A percentile compares a stretch with the other conserved stretches of the same genome.
phyloP scores from a whole-genome alignment of 2,888 invertebrate species.

The Phortica okadai region DNA sequence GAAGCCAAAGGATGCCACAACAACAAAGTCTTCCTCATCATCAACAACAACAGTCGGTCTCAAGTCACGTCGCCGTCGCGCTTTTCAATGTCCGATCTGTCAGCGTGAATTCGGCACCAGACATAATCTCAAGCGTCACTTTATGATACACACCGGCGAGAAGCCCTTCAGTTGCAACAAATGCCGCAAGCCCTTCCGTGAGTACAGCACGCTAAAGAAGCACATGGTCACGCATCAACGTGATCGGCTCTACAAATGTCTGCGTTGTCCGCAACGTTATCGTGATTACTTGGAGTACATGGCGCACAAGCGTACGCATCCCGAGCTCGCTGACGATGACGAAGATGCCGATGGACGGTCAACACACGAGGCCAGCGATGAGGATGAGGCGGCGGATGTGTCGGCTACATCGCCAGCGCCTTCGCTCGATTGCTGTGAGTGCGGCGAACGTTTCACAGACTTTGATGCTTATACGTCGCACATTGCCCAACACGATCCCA shows the following conservation, averaged over 20 bases:
- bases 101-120: slow-evolving; percentile 74
- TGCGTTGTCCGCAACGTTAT: slow-evolving; percentile 68
- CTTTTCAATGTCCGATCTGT: slow-evolving; percentile 74
- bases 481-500: slow-evolving; percentile 67
- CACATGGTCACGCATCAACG: slow-evolving; percentile 74
- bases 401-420: slow-evolving; percentile 56
- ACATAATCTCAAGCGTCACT: slow-evolving; percentile 75
- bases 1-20: background rate
- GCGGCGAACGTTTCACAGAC: slow-evolving; percentile 69
- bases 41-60: background rate
- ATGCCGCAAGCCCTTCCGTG: slow-evolving; percentile 74
- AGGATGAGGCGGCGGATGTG: slow-evolving; percentile 59
- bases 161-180: slow-evolving; percentile 74
- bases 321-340: slow-evolving; percentile 47
- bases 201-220: slow-evolving; percentile 74
- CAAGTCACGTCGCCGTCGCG: slow-evolving; percentile 56
- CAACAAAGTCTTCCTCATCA: background rate
- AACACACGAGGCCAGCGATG: slow-evolving; percentile 32
- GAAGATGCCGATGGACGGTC: slow-evolving; percentile 3
- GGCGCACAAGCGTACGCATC: slow-evolving; percentile 68
- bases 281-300: slow-evolving; percentile 73
- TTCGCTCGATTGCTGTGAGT: slow-evolving; percentile 73
- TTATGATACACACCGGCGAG: slow-evolving; percentile 76
- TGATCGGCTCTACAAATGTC: slow-evolving; percentile 74
- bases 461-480: slow-evolving; percentile 72